Evolutionary conservation across 2,888 invertebrate species (phyloP), one percentile per base, ranked within the genome.

Genomic region (Brenthis daphne): DNA sequence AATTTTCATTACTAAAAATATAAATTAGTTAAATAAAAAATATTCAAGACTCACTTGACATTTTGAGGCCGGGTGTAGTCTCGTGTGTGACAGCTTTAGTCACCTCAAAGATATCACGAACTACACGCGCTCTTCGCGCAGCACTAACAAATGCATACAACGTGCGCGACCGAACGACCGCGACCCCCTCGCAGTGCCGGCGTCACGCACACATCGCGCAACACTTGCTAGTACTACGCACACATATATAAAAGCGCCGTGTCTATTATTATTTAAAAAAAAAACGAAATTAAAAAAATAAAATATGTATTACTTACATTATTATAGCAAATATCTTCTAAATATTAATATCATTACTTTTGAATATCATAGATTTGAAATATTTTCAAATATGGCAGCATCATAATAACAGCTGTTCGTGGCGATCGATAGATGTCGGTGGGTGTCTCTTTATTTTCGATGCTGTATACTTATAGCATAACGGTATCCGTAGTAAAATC

Each of bases 391-490:
- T 53, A 47, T 89, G 85, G 90, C 86, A 90, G 87, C 87, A 74
- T 82, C 47, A 16, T 16, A 6, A 54, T 60, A 85, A 82, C 91
- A 92, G 91, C 90, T 92, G 91, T 89, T 87, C 74, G 56, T 68
- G 61, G 74, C 85, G 90, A 92, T 92, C 92, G 86, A 92, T 92
- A 92, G 92, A 92, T 91, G 92, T 92, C 92, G 87, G 90, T 91
- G 89, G 82, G 84, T 85, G 89, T 89, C 87, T 84, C 89, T 90
- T 90, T 92, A 91, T 90, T 91, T 91, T 92, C 85, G 86, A 85
- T 85, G 84, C 84, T 82, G 80, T 85, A 80, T 37, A 37, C 6
- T 37, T 83, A 85, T 79, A 85, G 83, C 79, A 77, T 87, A 90
- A 88, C 90, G 89, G 90, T 89, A 90, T 86, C 86, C 84, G 90